These are phyloP conservation scores for Coptotermes formosanus DNA, from an alignment of 1,140 invertebrate genomes.

Conservation along the genomic window DNA sequence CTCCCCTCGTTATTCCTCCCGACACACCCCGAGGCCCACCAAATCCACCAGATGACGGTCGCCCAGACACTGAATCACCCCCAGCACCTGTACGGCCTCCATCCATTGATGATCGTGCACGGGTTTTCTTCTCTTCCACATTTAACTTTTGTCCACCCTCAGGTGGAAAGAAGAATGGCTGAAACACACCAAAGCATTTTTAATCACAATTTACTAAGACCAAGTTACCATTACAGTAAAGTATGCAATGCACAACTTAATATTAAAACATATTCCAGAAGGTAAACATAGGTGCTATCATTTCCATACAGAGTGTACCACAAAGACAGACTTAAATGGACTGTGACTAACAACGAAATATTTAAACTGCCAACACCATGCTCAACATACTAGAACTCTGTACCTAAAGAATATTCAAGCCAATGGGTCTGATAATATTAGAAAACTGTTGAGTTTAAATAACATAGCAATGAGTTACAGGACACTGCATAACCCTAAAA, in stretches of 20 bases:
- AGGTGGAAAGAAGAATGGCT: conserved; percentile 76
- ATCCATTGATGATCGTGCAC: conserved; percentile 58
- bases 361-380: too few relatives aligned
- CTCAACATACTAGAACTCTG: too few relatives aligned
- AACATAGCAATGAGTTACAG: too few relatives aligned
- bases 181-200: conserved; percentile 38
- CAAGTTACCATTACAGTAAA: background rate
- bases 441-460: too few relatives aligned
- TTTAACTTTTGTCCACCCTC: conserved; percentile 75
- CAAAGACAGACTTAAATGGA: too few relatives aligned
- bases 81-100: conserved; percentile 45
- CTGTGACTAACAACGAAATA: too few relatives aligned
- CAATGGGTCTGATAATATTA: too few relatives aligned
- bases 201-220: background rate
- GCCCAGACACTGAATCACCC: conserved; percentile 44
- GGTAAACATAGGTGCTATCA: too few relatives aligned
- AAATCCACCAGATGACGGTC: conserved; percentile 33
- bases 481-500: too few relatives aligned
- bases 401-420: too few relatives aligned
- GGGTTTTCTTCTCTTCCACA: conserved; percentile 86
- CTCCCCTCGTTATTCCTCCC: conserved; percentile 34
- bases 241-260: background rate
- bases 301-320: too few relatives aligned
- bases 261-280: too few relatives aligned
- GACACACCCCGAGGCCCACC: conserved; percentile 38